Conservation (phyloP, 2,113 vertebrate species). For the Hippocampus abdominalis region DNA sequence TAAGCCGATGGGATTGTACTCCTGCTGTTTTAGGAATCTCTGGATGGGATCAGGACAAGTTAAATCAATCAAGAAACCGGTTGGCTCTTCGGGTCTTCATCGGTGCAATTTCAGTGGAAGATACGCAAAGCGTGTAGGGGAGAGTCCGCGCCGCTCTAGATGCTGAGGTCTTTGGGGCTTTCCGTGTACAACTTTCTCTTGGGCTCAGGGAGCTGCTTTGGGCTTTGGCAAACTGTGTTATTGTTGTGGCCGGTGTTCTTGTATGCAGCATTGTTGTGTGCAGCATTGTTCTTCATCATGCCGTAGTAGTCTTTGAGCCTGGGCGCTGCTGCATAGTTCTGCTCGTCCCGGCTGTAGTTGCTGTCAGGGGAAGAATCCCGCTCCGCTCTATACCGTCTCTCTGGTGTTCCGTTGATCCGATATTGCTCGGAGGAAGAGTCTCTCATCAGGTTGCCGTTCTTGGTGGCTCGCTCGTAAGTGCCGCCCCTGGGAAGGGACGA, state of each 20-base stretch:
- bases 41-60: constrained; percentile 62
- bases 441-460: constrained; percentile 67
- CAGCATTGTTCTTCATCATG: constrained; percentile 74
- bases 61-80: constrained; percentile 56
- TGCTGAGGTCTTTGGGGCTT: constrained; percentile 95
- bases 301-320: constrained; percentile 80
- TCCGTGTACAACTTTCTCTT: constrained; percentile 88
- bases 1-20: constrained; percentile 69
- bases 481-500: constrained; percentile 55
- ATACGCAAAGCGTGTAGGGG: constrained; percentile 55
- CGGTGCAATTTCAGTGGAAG: constrained; percentile 68
- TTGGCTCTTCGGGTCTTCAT: constrained; percentile 53
- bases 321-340: constrained; percentile 65
- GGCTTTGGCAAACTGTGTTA: constrained; percentile 53
- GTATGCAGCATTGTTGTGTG: constrained; percentile 67
- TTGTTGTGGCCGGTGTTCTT: constrained; percentile 64
- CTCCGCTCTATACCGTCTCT: constrained; percentile 59
- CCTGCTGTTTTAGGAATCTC: constrained; percentile 71
- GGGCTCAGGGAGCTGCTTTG: constrained; percentile 78
- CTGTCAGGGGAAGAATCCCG: constrained; percentile 72
- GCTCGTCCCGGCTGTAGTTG: constrained; percentile 72
- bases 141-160: constrained; percentile 72
- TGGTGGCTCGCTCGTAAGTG: constrained; percentile 52
- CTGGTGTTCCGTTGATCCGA: constrained; percentile 59
- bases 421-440: constrained; percentile 60